Base-by-base conservation (phyloP, 2,888 invertebrate genomes). In the Meteorus colon region DNA sequence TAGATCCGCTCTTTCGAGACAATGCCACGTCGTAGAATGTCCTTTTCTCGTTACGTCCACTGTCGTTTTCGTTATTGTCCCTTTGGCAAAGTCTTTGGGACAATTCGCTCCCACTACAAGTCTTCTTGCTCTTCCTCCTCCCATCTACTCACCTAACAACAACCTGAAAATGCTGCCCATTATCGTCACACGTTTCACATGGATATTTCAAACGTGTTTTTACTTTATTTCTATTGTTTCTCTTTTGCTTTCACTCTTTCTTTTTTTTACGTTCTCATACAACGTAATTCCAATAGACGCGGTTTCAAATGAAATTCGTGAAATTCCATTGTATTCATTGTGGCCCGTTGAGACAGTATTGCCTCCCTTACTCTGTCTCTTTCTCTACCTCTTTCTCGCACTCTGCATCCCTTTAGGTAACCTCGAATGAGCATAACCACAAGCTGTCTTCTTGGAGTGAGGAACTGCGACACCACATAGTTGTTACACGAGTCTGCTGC, bases 401-500 rank as follows among this genome's bases (percentile, higher is more conserved):
- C 55, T 55, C 55, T 55, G 19, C 19, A 55, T 55, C 19, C 55
- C 19, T 19, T 55, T 19, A 55, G 71, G 66, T 59, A 74, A 74
- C 77, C 80, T 78, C 77, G 73, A 86, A 86, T 85, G 84, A 86
- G 85, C 84, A 83, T 83, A 84, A 87, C 87, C 86, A 82, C 86
- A 84, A 82, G 75, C 82, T 86, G 86, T 86, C 86, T 84, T 81
- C 79, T 80, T 81, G 82, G 82, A 84, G 86, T 85, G 86, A 87
- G 83, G 84, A 84, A 86, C 86, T 84, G 83, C 84, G 84, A 84
- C 81, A 81, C 81, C 82, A 81, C 85, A 86, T 86, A 87, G 85
- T 86, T 86, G 84, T 83, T 82, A 79, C 82, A 72, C 82, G 81
- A 83, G 81, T 79, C 81, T 76, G 81, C 81, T 76, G 81, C 75